Conservation (phyloP, 2,797 vertebrate genomes). For the Falco cherrug region DNA sequence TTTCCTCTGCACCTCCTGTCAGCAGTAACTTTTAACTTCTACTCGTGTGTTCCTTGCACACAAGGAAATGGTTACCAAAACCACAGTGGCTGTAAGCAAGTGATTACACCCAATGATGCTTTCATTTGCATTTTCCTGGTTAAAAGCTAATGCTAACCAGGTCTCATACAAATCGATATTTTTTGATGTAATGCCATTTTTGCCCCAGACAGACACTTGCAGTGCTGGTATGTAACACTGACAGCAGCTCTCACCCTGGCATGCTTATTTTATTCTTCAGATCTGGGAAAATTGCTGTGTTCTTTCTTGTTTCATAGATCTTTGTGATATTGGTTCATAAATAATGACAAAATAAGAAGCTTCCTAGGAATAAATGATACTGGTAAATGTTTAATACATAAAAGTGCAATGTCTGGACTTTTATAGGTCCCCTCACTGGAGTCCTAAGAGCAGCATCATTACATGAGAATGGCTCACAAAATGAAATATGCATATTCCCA, state of each 20-base stretch:
- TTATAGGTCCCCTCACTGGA: not conserved
- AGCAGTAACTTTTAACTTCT: not conserved
- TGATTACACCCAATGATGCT: conserved; percentile 13
- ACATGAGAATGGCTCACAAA: not conserved
- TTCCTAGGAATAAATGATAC: not conserved
- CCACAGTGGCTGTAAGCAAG: conserved; percentile 13
- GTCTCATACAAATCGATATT: not conserved
- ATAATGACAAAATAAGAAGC: conserved; percentile 12
- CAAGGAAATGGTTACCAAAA: conserved; percentile 60
- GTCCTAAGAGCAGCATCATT: not conserved
- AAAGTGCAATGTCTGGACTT: not conserved
- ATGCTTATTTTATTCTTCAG: not conserved
- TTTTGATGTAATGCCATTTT: not conserved
- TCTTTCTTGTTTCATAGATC: not conserved
- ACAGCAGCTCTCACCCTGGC: not conserved
- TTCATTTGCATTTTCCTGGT: conserved; percentile 13
- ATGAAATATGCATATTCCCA: conserved; percentile 39
- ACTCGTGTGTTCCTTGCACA: not conserved
- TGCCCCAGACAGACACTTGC: not conserved
- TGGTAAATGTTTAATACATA: not conserved
- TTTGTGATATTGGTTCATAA: not conserved
- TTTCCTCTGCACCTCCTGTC: not conserved
- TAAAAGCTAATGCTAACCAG: not conserved
- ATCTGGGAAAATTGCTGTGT: not conserved
- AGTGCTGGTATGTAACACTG: not conserved